Conservation (phyloP, 2,797 vertebrate genomes). For the Pantherophis vulpinus region DNA sequence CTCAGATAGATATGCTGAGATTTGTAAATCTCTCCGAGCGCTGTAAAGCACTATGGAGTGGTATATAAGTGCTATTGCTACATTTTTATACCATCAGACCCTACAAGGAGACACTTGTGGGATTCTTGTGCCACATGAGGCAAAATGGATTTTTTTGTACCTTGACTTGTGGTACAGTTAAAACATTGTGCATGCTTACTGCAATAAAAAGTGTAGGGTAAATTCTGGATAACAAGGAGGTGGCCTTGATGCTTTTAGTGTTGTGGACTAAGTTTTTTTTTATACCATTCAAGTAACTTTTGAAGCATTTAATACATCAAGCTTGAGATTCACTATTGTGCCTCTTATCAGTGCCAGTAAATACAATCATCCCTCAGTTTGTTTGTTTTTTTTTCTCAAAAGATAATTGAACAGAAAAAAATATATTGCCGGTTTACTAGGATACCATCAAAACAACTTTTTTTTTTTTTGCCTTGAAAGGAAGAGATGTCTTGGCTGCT, state of each 20-base stretch:
- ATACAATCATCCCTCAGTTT: background rate
- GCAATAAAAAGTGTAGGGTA: background rate
- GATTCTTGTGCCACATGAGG: background rate
- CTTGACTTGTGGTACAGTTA: background rate
- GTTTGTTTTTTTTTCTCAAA: background rate
- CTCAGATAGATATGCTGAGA: background rate
- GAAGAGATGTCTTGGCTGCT: background rate
- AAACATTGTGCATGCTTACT: background rate
- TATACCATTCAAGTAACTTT: background rate
- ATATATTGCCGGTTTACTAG: background rate
- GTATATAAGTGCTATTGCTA: background rate
- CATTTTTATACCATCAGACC: background rate
- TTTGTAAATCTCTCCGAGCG: background rate
- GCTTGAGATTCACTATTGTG: background rate
- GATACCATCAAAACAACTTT: background rate
- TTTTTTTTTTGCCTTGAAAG: background rate
- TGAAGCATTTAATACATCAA: background rate
- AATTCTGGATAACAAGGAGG: background rate
- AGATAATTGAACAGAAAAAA: background rate
- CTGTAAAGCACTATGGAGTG: background rate
- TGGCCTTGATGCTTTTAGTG: background rate
- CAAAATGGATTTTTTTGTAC: background rate
- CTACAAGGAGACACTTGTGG: background rate
- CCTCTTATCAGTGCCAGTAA: background rate
- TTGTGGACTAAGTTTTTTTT: background rate